Evolutionary conservation across 2,888 invertebrate genomes (phyloP), one percentile per base, ranked within the genome.

Genomic region (Clivina fossor): DNA sequence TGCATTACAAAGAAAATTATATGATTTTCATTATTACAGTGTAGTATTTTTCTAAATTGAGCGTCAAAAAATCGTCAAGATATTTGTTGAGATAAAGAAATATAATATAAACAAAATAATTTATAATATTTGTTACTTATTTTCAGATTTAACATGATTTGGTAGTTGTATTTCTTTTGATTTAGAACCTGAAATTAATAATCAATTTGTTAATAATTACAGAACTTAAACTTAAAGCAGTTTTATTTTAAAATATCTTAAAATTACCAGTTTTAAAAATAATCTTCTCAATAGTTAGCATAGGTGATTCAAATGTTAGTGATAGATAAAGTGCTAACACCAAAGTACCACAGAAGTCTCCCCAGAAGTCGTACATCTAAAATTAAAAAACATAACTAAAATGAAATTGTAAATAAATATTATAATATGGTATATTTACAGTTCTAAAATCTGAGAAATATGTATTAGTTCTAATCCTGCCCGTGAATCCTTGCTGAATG

Each of bases 271-370:
- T 40, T 1, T n/a, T 19, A 40, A 40, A 40, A 13, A 40, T 19
- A 2, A 18, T 11, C 22, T 40, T 40, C 11, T 40, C 40, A 19
- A 40, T 40, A 1, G 20, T 19, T 4, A 40, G 11, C 19, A 40
- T 40, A 20, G 40, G 18, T 19, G 40, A 40, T 40, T 40, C 40
- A 11, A 40, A 40, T 20, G 18, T 20, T 4, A 40, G 20, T 20
- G 40, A 20, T 16, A 40, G 19, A 19, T 22, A 40, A n/a, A 40
- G n/a, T 1, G 19, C 20, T 19, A 40, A 20, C 9, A 40, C 19
- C 11, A 40, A n/a, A 19, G 40, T 40, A 7, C 19, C 11, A 7
- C 11, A 16, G 19, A 40, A 40, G n/a, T 40, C 40, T 5, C n/a
- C 7, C 18, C 40, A 40, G 19, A 2, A 40, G 19, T 9, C n/a